Evolutionary conservation across 2,888 invertebrate genomes (phyloP).

Genomic region (Nephrotoma appendiculata): DNA sequence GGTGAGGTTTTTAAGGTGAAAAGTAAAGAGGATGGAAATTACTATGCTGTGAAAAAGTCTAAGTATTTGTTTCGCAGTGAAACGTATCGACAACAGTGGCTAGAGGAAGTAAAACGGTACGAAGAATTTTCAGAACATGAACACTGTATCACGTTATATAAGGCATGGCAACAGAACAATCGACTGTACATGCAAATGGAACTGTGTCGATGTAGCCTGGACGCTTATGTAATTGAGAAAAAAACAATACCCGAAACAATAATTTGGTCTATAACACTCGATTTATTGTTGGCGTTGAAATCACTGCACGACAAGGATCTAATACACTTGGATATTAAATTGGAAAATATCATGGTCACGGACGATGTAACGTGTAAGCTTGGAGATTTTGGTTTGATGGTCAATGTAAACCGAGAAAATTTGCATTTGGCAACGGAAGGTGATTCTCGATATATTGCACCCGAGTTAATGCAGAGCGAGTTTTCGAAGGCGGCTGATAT

Average conservation of each 20-base stretch:
- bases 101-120: slow-evolving; percentile 52
- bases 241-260: slow-evolving; percentile 43
- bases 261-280: slow-evolving; percentile 51
- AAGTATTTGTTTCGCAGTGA: slow-evolving; percentile 43
- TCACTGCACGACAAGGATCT: slow-evolving; percentile 51
- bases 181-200: slow-evolving; percentile 57
- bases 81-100: slow-evolving; percentile 38
- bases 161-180: slow-evolving; percentile 60
- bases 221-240: slow-evolving; percentile 38
- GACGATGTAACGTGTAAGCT: slow-evolving; percentile 51
- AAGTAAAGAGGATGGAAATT: slow-evolving; percentile 45
- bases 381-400: slow-evolving; percentile 59
- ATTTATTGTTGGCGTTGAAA: slow-evolving; percentile 46
- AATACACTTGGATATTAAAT: slow-evolving; percentile 63
- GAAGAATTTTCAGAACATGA: slow-evolving; percentile 50
- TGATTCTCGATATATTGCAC: slow-evolving; percentile 60
- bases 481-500: slow-evolving; percentile 59
- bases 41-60: slow-evolving; percentile 58
- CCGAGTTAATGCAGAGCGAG: slow-evolving; percentile 48
- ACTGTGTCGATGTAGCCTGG: slow-evolving; percentile 47
- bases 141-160: slow-evolving; percentile 49
- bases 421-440: slow-evolving; percentile 48
- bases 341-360: slow-evolving; percentile 59
- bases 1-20: slow-evolving; percentile 56
- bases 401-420: slow-evolving; percentile 43